Evolutionary conservation across 2,888 invertebrate species (phyloP), one percentile per base, ranked within the genome.

Genomic region (Hydriomena furcata): DNA sequence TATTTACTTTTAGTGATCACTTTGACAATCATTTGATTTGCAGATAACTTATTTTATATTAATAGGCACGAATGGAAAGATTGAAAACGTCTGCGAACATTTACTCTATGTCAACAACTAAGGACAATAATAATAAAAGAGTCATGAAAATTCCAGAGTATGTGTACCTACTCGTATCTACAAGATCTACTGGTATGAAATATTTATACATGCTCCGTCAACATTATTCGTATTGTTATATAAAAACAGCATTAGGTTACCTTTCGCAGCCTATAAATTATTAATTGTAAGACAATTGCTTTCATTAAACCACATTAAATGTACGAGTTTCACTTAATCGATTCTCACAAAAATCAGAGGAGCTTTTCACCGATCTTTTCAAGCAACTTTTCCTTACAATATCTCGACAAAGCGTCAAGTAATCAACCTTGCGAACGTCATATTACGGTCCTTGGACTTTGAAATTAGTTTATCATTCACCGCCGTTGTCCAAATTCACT

Each of bases 401-500:
- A 25, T 35, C 17, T 28, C 13, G 24, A 25, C 11, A 27, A 30
- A 44, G 30, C 20, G 35, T 34, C 49, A 28, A 20, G 25, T 28
- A 30, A 44, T 36, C 40, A 21, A 31, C 27, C 45, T 52, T 47
- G 28, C 28, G 13, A 37, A 28, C n/a, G 21, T 11, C 43, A 44
- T 40, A 40, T 43, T 46, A 43, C 53, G 24, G 20, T 36, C 41
- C 10, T 40, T 28, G 37, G 47, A 55, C 50, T 58, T 58, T 43
- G 37, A 47, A 57, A 57, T 46, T 52, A 48, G 52, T 44, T 46
- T 43, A 57, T 52, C 46, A 55, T 56, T 32, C 45, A 43, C 28
- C 45, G 44, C 48, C 52, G 52, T 44, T 44, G 42, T 54, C 52
- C 45, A 55, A 55, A 57, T 59, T 59, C 53, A 46, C 48, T 40